Evolutionary conservation across 1,140 invertebrate genomes (phyloP).

Genomic region (Papilio aristodemus): DNA sequence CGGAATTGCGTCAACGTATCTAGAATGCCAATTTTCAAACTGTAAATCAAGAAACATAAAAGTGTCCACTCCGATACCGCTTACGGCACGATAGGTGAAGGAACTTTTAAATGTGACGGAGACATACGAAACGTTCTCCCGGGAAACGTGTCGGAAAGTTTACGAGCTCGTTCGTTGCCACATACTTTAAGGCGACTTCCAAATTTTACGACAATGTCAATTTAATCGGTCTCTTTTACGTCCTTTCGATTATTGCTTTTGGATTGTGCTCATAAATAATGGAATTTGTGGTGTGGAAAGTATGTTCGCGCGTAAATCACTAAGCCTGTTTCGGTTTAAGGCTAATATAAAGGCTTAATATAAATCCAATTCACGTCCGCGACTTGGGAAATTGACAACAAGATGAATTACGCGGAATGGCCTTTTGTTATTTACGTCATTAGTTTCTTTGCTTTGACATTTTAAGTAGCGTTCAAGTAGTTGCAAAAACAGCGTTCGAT

Average conservation of each 20-base stretch:
- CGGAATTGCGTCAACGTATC: conserved; percentile 24
- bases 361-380: conserved; percentile 25
- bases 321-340: conserved; percentile 18
- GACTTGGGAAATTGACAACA: conserved; percentile 24
- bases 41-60: conserved; percentile 31
- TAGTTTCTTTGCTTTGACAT: conserved; percentile 29
- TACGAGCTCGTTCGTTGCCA: conserved; percentile 24
- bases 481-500: conserved; percentile 9
- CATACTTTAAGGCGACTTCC: conserved; percentile 31
- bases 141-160: conserved; percentile 23
- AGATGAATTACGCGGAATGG: conserved; percentile 24
- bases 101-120: conserved; percentile 26
- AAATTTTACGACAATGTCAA: conserved; percentile 35
- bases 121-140: background rate
- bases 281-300: conserved; percentile 33
- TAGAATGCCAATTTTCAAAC: conserved; percentile 30
- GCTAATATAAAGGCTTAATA: conserved; percentile 25
- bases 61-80: conserved; percentile 19
- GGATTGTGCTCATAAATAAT: conserved; percentile 34
- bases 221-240: conserved; percentile 33
- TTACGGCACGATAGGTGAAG: conserved; percentile 31
- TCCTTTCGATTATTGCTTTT: conserved; percentile 33
- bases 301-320: conserved; percentile 28
- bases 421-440: conserved; percentile 27
- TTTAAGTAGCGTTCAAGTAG: conserved; percentile 23